phyloP scores from a whole-genome alignment of 2,888 invertebrate species.

The Panorpa germanica region DNA sequence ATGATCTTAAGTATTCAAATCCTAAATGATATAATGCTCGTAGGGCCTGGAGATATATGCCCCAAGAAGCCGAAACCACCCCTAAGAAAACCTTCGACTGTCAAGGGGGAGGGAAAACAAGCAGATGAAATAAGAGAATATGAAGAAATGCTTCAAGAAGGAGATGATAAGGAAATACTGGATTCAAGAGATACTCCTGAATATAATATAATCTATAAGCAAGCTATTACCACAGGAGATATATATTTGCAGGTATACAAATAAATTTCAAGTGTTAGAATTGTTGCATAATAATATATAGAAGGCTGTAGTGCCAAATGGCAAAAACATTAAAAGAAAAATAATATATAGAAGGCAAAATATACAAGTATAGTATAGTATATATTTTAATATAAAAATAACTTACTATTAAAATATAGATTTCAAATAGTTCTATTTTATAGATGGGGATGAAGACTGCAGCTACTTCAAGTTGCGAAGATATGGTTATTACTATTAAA shows the following conservation, averaged over 20 bases:
- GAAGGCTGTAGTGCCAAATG: not conserved
- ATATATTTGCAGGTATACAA: conserved; percentile 66
- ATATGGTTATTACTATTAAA: conserved; percentile 57
- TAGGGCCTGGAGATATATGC: conserved; percentile 28
- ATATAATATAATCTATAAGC: conserved; percentile 69
- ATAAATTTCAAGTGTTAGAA: too few species aligned
- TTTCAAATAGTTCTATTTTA: conserved; percentile 12
- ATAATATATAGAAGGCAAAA: conserved; percentile 1
- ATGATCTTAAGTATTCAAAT: too few species aligned
- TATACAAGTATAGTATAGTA: too few species aligned
- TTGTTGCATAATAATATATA: too few species aligned
- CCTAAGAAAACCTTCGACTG: conserved; percentile 11
- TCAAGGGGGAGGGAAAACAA: conserved; percentile 8
- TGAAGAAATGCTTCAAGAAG: conserved; percentile 30
- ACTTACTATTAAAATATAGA: not conserved
- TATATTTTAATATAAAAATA: not conserved
- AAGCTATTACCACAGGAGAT: conserved; percentile 70
- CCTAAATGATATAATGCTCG: too few species aligned
- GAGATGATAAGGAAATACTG: conserved; percentile 30
- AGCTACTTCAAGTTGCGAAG: conserved; percentile 68
- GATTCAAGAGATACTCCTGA: conserved; percentile 47
- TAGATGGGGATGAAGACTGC: conserved; percentile 68
- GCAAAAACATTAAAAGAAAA: not conserved
- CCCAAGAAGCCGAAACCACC: conserved; percentile 11
- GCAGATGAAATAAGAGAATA: conserved; percentile 28